Evolutionary conservation across 37 sponge, comb jelly and placozoan genomes (phyloP), one percentile per base, ranked within the genome.

Genomic region (Agelas oroides): DNA sequence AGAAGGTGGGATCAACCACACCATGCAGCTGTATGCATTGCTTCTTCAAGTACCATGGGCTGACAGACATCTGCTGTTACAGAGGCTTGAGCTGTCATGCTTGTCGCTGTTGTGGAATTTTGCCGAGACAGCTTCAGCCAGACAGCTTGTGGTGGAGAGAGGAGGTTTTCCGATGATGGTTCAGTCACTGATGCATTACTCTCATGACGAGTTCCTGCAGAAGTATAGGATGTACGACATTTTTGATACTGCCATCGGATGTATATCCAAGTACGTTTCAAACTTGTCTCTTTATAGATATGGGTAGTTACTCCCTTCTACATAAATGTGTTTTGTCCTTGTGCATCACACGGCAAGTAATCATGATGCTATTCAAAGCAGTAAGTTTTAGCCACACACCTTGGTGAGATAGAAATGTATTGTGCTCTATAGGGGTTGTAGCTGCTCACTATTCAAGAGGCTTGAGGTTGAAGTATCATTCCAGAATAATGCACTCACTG

Each of bases 101-200:
- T 55, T 75, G 25, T 19, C 30, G 27, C 25, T 75, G 1, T 25
- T 75, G 30, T 75, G 76, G 76, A 75, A 75, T 35, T 75, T 75
- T 75, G 30, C 57, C 11, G 76, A 75, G 34, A 75, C 76, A 24
- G 12, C n/a, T 2, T 20, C 41, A 35, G 27, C 76, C 33, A n/a
- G 76, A 17, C 58, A 34, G 76, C 58, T 56, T 53, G 58, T 75
- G 27, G 76, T 54, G 20, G 31, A 55, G 58, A 53, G 58, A 16
- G 76, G 76, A 0, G 76, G 76, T 5, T 75, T 56, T 75, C 35
- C 41, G 13, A 27, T 75, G 76, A 75, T 75, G 76, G 30, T 75
- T 5, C 30, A 55, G 33, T 56, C 57, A 2, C 76, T 75, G 55
- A 17, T 30, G 33, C 58, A 33, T 6, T 33, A 32, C 35, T 68